Evolutionary conservation across 1,140 invertebrate species (phyloP).

Genomic region (Zophobas morio): DNA sequence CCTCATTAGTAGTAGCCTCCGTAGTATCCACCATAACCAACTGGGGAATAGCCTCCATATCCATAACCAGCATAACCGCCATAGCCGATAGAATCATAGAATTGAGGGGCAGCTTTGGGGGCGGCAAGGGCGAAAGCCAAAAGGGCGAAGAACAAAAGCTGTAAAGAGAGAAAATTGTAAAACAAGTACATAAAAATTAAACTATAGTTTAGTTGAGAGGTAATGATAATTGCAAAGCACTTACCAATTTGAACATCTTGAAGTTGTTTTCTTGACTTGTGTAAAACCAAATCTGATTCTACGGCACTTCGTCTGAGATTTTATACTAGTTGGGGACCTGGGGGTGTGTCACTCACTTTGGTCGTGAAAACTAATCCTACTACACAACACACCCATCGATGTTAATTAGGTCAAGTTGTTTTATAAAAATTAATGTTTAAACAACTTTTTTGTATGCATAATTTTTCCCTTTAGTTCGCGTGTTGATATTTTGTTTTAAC

Average conservation of each 20-base stretch:
- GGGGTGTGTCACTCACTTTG: slow-evolving; percentile 13
- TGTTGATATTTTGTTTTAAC: background rate
- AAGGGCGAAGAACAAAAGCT: slow-evolving; percentile 23
- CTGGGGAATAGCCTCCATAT: background rate
- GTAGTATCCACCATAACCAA: background rate
- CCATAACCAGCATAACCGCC: slow-evolving; percentile 24
- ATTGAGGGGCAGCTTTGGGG: slow-evolving; percentile 16
- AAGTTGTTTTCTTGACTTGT: slow-evolving; percentile 12
- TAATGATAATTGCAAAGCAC: background rate
- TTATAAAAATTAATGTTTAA: slow-evolving; percentile 1
- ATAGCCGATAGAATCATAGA: slow-evolving; percentile 20
- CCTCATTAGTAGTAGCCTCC: background rate
- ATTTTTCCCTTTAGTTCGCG: slow-evolving; percentile 1
- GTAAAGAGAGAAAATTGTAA: background rate
- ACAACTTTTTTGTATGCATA: slow-evolving; percentile 25
- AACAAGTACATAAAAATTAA: too few species aligned
- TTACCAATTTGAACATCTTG: slow-evolving; percentile 30
- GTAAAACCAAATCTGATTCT: slow-evolving; percentile 20
- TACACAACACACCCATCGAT: slow-evolving; percentile 17
- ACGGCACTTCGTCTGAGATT: background rate
- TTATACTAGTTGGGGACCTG: slow-evolving; percentile 6
- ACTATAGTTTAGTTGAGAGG: background rate
- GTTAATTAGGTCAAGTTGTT: slow-evolving; percentile 1
- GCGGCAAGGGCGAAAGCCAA: slow-evolving; percentile 10
- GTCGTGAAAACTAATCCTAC: background rate